Evolutionary conservation across 2,113 vertebrate genomes (phyloP).

Genomic region (Melanerpes aurifrons): DNA sequence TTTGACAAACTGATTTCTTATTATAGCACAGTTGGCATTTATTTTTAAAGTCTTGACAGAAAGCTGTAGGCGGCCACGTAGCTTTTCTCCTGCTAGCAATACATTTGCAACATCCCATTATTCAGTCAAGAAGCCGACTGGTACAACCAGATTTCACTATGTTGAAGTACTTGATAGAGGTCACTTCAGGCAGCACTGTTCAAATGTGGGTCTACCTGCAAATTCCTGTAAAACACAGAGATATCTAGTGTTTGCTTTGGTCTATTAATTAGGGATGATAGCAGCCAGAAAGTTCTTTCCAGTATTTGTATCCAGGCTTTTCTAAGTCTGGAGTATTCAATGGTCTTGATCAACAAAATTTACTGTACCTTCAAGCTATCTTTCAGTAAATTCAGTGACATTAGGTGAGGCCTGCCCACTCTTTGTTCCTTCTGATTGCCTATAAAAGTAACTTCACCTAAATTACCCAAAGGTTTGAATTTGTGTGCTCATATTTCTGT

Average conservation of each 20-base stretch:
- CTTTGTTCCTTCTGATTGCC: not conserved
- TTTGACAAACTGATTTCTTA: slow-evolving; percentile 67
- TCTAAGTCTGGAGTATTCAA: not conserved
- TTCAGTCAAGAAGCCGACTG: not conserved
- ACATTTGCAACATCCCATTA: slow-evolving; percentile 5
- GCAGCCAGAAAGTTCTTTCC: not conserved
- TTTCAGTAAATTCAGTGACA: not conserved
- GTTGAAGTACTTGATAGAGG: not conserved
- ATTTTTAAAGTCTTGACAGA: slow-evolving; percentile 67
- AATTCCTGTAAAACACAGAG: not conserved
- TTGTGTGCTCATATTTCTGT: not conserved
- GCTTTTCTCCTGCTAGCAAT: slow-evolving; percentile 19
- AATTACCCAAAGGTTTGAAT: not conserved
- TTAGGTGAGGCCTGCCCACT: not conserved
- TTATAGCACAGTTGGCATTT: slow-evolving; percentile 68
- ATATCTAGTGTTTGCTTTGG: not conserved
- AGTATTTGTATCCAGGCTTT: not conserved
- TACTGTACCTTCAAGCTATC: not conserved
- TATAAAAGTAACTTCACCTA: not conserved
- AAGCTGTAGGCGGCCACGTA: slow-evolving; percentile 41
- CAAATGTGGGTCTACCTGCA: not conserved
- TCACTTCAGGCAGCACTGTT: not conserved
- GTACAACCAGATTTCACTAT: not conserved
- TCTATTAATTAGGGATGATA: not conserved
- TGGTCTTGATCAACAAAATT: not conserved